These are phyloP conservation scores for Syrrhaptes paradoxus DNA, from an alignment of 2,113 vertebrate genomes.

Conservation along the genomic window DNA sequence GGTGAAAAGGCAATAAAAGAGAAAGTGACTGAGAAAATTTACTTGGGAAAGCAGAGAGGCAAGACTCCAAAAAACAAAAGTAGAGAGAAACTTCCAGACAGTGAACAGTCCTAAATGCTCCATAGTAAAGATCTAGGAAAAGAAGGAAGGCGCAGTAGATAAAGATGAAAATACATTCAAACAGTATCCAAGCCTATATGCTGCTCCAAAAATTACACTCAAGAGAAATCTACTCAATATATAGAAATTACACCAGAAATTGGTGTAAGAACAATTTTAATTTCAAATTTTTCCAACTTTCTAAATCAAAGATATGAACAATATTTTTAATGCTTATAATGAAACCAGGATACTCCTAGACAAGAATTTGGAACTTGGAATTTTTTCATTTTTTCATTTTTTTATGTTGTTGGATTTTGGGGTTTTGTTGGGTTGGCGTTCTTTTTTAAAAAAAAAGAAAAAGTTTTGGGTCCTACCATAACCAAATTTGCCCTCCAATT, in stretches of 20 bases:
- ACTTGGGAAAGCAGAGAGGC: neutral
- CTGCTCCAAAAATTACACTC: neutral
- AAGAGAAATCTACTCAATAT: neutral
- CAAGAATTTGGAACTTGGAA: neutral
- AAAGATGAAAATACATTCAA: neutral
- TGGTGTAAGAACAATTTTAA: neutral
- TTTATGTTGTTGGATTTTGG: neutral
- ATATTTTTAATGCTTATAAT: neutral
- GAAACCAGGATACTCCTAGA: neutral
- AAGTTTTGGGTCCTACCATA: neutral
- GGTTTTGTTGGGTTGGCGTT: neutral
- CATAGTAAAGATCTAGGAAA: neutral
- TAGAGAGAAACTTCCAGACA: neutral
- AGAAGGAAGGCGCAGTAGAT: neutral
- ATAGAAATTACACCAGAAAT: neutral
- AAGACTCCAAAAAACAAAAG: neutral
- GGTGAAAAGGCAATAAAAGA: neutral
- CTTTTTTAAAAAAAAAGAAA: neutral
- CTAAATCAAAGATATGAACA: neutral
- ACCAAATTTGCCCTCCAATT: neutral
- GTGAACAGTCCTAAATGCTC: neutral
- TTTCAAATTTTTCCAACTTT: neutral
- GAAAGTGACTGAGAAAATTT: neutral
- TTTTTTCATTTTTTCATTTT: neutral
- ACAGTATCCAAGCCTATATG: neutral